phyloP scores from a whole-genome alignment of 1,140 invertebrate species.

The Lepidotrigona ventralis region DNA sequence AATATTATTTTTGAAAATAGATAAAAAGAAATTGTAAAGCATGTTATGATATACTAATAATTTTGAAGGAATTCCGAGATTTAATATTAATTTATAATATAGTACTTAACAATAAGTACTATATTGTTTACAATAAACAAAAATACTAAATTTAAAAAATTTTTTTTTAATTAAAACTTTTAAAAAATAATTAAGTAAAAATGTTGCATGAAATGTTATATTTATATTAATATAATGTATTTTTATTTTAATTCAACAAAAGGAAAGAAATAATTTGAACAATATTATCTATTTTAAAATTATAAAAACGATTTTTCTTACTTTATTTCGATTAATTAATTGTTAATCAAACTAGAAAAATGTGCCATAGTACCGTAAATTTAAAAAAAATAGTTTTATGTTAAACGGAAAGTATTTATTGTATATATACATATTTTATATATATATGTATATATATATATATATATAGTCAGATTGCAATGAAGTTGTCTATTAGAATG shows the following conservation, averaged over 20 bases:
- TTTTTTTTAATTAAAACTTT: not conserved
- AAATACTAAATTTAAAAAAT: not conserved
- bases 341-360: slow-evolving; percentile 8
- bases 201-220: too few relatives aligned
- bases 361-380: slow-evolving; percentile 12
- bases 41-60: not conserved
- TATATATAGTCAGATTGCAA: not conserved
- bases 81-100: not conserved
- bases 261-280: not conserved
- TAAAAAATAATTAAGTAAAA: not conserved
- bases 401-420: not conserved
- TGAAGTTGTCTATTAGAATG: slow-evolving; percentile 1
- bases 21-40: not conserved
- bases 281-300: not conserved
- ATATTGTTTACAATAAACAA: too few relatives aligned
- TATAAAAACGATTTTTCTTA: not conserved
- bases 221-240: not conserved
- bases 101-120: too few relatives aligned
- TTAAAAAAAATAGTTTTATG: not conserved
- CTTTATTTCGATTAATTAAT: not conserved
- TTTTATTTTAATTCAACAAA: not conserved
- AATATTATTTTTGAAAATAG: not conserved
- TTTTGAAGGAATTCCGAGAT: not conserved
- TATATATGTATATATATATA: not conserved
- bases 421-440: not conserved